Conservation (phyloP, 1,140 invertebrate species). For the Nixonia krombeini region DNA sequence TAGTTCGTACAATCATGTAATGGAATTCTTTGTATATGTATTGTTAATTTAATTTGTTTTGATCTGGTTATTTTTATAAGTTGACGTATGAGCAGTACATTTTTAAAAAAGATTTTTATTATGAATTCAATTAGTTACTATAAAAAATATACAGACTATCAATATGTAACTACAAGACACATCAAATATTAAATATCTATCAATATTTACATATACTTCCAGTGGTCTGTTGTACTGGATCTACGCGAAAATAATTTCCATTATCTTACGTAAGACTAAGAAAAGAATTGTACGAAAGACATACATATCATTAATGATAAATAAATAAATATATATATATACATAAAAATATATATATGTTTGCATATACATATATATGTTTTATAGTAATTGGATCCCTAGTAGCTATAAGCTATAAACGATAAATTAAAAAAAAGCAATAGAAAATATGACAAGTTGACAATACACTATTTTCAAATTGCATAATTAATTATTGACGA, state of each 20-base stretch:
- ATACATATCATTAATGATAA: slow-evolving; percentile 28
- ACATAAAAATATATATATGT: slow-evolving; percentile 23
- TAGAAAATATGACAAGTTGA: slow-evolving; percentile 8
- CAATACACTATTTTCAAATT: slow-evolving; percentile 7
- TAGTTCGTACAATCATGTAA: too few relatives aligned
- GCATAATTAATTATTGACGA: neutral
- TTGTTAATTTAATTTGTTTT: neutral
- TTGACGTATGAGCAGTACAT: neutral
- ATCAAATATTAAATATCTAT: slow-evolving; percentile 2
- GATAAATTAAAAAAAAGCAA: slow-evolving; percentile 8
- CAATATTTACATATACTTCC: neutral
- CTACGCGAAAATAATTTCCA: slow-evolving; percentile 17
- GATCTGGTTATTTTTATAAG: neutral
- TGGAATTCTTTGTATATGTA: neutral
- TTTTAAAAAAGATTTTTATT: neutral
- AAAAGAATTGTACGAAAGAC: slow-evolving; percentile 15
- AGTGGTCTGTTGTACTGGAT: slow-evolving; percentile 32
- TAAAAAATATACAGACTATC: slow-evolving; percentile 13
- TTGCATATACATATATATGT: slow-evolving; percentile 29
- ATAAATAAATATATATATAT: slow-evolving; percentile 30
- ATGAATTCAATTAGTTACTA: neutral
- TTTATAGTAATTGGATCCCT: slow-evolving; percentile 18
- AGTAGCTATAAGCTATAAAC: slow-evolving; percentile 19
- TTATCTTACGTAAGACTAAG: slow-evolving; percentile 15
- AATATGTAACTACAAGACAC: slow-evolving; percentile 4